phyloP scores from a whole-genome alignment of 2,113 vertebrate genomes.

The Hyperoodon ampullatus region DNA sequence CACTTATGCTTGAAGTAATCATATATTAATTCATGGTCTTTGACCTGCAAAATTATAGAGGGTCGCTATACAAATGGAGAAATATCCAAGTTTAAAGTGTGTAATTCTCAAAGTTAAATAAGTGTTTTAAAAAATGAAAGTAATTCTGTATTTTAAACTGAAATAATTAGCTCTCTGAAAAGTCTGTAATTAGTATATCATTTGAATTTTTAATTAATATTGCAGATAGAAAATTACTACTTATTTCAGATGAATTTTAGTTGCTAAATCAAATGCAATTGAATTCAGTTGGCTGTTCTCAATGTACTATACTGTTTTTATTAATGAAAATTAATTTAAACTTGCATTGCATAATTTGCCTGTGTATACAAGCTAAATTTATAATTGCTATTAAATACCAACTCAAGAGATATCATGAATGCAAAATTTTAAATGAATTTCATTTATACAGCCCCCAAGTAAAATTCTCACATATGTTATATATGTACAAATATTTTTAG shows the following conservation, averaged over 20 bases:
- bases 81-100: conserved; percentile 23
- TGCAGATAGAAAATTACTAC: conserved; percentile 62
- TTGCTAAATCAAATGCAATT: conserved; percentile 51
- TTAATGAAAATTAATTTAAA: conserved; percentile 72
- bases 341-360: conserved; percentile 55
- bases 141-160: conserved; percentile 46
- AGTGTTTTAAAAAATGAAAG: conserved; percentile 44
- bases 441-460: conserved; percentile 18
- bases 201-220: conserved; percentile 70
- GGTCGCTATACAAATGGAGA: background rate
- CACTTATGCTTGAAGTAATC: background rate
- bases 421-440: conserved; percentile 35
- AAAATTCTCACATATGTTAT: conserved; percentile 10
- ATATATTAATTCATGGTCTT: background rate
- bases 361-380: conserved; percentile 56
- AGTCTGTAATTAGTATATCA: conserved; percentile 66
- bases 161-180: conserved; percentile 69
- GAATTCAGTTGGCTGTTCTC: conserved; percentile 42
- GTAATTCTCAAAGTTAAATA: conserved; percentile 34
- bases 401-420: conserved; percentile 41
- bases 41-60: background rate
- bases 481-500: conserved; percentile 6
- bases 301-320: conserved; percentile 53
- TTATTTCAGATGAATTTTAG: conserved; percentile 56
- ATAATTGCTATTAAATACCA: conserved; percentile 58